A percentile compares a stretch with the other conserved stretches of the same genome.
Evolutionary conservation across 2,113 vertebrate species (phyloP).

Genomic region (Cyanistes caeruleus): DNA sequence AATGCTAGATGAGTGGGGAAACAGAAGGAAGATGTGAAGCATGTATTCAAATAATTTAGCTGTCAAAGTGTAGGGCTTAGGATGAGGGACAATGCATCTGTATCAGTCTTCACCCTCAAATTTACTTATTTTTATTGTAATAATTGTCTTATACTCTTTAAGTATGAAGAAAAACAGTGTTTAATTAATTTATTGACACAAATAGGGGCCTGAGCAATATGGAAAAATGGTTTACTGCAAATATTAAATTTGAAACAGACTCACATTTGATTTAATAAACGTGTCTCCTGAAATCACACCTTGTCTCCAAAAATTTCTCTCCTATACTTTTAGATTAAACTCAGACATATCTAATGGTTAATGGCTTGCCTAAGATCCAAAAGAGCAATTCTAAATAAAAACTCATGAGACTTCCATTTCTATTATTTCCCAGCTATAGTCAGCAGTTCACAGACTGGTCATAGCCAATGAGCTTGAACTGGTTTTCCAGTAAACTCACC

Average conservation of each 20-base stretch:
- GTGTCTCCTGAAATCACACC: background rate
- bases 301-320: background rate
- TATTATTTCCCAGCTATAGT: background rate
- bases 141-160: background rate
- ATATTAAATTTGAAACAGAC: background rate
- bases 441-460: background rate
- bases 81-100: background rate
- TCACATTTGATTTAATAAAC: background rate
- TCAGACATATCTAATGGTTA: background rate
- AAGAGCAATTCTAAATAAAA: background rate
- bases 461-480: background rate
- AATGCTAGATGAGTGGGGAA: background rate
- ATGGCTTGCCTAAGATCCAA: background rate
- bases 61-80: background rate
- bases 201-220: background rate
- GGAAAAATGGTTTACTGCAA: background rate
- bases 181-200: background rate
- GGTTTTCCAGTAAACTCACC: background rate
- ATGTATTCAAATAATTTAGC: background rate
- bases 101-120: background rate
- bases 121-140: background rate
- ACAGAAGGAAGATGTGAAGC: background rate
- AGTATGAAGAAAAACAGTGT: background rate
- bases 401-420: background rate
- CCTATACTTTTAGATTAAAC: background rate